These are phyloP conservation scores for Limnothrissa miodon DNA, from an alignment of 2,113 vertebrate species.

Conservation along the genomic window DNA sequence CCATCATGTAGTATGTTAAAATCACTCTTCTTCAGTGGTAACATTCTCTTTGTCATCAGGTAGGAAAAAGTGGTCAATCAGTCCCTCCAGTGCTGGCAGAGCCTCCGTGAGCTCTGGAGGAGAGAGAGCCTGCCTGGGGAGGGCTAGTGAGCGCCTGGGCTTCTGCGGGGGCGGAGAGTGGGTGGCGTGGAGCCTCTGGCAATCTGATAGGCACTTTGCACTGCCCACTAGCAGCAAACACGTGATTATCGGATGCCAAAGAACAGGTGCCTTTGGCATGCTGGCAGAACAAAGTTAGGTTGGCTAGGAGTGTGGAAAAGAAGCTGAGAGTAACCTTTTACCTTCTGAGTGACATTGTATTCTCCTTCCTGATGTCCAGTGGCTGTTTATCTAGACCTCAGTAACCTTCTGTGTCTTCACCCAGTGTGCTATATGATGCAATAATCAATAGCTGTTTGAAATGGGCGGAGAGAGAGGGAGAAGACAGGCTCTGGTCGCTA, in stretches of 20 bases:
- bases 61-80: constrained; percentile 1
- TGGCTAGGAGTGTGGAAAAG: constrained; percentile 26
- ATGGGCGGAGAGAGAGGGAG: constrained; percentile 43
- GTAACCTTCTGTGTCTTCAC: constrained; percentile 62
- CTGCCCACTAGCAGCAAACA: constrained; percentile 22
- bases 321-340: constrained; percentile 55
- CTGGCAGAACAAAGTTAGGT: constrained; percentile 29
- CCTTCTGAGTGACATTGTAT: constrained; percentile 59
- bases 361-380: constrained; percentile 63
- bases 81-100: neutral
- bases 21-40: constrained; percentile 13
- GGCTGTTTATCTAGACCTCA: constrained; percentile 61
- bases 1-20: constrained; percentile 5
- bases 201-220: constrained; percentile 28
- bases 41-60: constrained; percentile 7
- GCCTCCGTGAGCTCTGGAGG: neutral
- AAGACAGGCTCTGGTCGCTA: constrained; percentile 56
- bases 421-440: constrained; percentile 62
- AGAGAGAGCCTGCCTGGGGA: neutral
- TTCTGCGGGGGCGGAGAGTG: constrained; percentile 39
- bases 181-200: constrained; percentile 43
- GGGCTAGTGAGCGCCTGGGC: constrained; percentile 28
- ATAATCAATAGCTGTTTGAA: constrained; percentile 61
- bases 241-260: constrained; percentile 42
- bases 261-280: constrained; percentile 42